Evolutionary conservation across 2,888 invertebrate species (phyloP).

Genomic region (Limnephilus marmoratus): DNA sequence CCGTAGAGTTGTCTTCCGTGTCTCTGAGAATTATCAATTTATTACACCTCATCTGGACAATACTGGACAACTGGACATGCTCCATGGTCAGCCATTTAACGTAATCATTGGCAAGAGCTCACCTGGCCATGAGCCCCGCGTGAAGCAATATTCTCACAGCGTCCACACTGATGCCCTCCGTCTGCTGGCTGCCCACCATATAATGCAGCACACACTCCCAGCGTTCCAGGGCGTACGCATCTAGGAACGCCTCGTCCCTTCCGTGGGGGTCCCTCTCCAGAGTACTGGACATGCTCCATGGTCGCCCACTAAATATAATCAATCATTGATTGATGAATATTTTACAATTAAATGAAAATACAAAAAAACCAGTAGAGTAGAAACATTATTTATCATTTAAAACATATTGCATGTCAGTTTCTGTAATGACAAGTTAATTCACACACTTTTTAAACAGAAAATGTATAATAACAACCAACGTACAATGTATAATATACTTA

Average conservation of each 20-base stretch:
- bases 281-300: constrained; percentile 91
- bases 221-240: constrained; percentile 93
- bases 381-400: not conserved
- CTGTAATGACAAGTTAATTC: too few species aligned
- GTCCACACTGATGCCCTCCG: constrained; percentile 94
- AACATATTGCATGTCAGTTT: too few species aligned
- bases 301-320: constrained; percentile 81
- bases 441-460: too few species aligned
- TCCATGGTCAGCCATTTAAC: constrained; percentile 89
- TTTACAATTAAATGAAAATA: too few species aligned
- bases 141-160: constrained; percentile 95
- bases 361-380: not conserved
- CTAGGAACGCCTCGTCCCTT: constrained; percentile 90
- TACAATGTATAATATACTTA: too few species aligned
- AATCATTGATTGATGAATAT: too few species aligned
- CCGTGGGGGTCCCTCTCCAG: constrained; percentile 92
- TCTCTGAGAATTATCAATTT: constrained; percentile 74
- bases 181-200: constrained; percentile 95
- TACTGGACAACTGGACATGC: constrained; percentile 86
- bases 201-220: constrained; percentile 99
- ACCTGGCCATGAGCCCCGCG: constrained; percentile 95
- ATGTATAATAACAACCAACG: too few species aligned
- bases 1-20: constrained; percentile 87
- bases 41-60: constrained; percentile 88
- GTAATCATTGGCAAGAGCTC: constrained; percentile 33